phyloP scores from a whole-genome alignment of 2,888 invertebrate genomes.

The Drosophila mercatorum region DNA sequence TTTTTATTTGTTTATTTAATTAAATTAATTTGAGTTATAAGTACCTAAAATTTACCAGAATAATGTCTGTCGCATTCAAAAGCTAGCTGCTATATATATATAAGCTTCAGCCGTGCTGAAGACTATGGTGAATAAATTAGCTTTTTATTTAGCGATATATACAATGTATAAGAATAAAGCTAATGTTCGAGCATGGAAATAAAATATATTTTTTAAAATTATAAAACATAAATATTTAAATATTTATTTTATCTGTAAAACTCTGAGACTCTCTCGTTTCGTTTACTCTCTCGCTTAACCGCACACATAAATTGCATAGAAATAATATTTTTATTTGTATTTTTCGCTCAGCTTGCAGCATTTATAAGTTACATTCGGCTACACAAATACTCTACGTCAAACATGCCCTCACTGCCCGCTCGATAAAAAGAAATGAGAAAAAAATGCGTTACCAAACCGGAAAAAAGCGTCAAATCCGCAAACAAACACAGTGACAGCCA shows the following conservation, averaged over 20 bases:
- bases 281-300: neutral
- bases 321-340: neutral
- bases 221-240: neutral
- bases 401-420: no score
- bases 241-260: neutral
- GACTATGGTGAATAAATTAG: no score
- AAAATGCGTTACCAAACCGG: conserved; percentile 64
- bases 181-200: no score
- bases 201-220: no score
- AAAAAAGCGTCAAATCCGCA: conserved; percentile 79
- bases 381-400: conserved; percentile 39
- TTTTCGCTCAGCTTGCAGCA: neutral
- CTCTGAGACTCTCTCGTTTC: neutral
- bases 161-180: no score
- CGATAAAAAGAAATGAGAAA: conserved; percentile 31
- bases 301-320: neutral
- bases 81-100: no score
- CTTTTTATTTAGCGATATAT: no score
- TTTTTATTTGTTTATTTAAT: no score
- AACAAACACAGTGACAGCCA: conserved; percentile 77
- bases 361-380: conserved; percentile 23
- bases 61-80: no score
- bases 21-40: no score
- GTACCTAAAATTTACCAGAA: no score
- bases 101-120: no score